phyloP scores from a whole-genome alignment of 2,888 invertebrate genomes.

The Leptinotarsa juncta region DNA sequence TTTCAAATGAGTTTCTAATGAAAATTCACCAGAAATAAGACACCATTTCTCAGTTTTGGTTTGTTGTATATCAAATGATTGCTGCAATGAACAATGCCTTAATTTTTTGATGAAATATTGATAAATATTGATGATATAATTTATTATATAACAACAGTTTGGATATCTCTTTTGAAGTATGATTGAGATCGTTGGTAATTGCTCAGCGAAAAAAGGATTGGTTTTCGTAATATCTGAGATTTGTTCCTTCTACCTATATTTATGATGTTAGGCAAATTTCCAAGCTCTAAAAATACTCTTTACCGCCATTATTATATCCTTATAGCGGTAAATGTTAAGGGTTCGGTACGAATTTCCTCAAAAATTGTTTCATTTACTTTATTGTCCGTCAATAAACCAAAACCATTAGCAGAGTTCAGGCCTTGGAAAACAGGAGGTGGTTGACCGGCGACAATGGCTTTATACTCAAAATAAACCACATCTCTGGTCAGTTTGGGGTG shows the following conservation, averaged over 20 bases:
- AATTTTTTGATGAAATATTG: too few species aligned
- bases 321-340: slow-evolving; percentile 18
- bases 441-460: slow-evolving; percentile 27
- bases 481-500: slow-evolving; percentile 53
- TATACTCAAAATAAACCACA: slow-evolving; percentile 52
- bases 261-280: slow-evolving; percentile 7
- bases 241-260: not conserved
- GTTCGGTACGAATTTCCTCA: slow-evolving; percentile 17
- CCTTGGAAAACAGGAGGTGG: slow-evolving; percentile 26
- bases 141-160: too few species aligned
- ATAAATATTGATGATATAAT: too few species aligned
- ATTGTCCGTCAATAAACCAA: slow-evolving; percentile 28
- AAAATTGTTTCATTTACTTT: slow-evolving; percentile 22
- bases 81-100: too few species aligned
- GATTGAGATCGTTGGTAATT: not conserved
- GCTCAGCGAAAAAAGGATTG: not conserved
- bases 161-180: not conserved
- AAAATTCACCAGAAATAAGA: too few species aligned
- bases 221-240: not conserved
- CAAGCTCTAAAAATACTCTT: not conserved
- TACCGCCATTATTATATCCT: slow-evolving; percentile 12
- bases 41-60: too few species aligned
- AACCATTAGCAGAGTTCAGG: slow-evolving; percentile 33
- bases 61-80: too few species aligned
- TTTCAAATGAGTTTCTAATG: too few species aligned